Evolutionary conservation across 2,888 invertebrate genomes (phyloP).

Genomic region (Suillia variegata): DNA sequence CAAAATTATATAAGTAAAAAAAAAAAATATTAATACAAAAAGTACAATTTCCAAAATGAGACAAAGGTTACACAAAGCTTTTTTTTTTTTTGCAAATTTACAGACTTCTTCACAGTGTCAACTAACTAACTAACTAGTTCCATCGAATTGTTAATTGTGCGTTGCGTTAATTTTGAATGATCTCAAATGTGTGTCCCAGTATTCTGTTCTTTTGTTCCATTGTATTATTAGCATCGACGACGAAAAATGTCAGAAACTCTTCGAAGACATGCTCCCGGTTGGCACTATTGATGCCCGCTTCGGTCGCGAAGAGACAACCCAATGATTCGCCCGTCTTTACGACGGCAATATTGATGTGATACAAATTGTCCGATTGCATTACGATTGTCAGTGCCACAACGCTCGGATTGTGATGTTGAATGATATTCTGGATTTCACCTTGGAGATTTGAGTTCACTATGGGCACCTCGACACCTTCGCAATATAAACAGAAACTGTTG

Average conservation of each 20-base stretch:
- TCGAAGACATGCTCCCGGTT: constrained; percentile 23
- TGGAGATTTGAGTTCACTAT: neutral
- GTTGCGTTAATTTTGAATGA: constrained; percentile 16
- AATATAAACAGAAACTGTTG: neutral
- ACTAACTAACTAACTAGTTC: no score
- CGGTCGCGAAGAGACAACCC: constrained; percentile 40
- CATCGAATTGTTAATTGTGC: no score
- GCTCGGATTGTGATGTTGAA: neutral
- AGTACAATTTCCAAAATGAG: no score
- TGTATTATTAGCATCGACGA: constrained; percentile 29
- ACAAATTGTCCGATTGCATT: constrained; percentile 36
- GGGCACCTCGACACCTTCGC: neutral
- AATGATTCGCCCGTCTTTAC: constrained; percentile 26
- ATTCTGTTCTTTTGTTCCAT: constrained; percentile 25
- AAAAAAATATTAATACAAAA: no score
- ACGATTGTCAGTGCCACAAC: constrained; percentile 36
- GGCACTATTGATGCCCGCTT: constrained; percentile 33
- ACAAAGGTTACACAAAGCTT: no score
- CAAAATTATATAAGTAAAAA: no score
- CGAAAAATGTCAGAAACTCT: constrained; percentile 30
- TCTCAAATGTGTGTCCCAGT: constrained; percentile 31
- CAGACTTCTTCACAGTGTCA: no score
- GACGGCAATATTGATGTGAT: constrained; percentile 42
- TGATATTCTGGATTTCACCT: neutral
- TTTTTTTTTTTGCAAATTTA: no score